Base-by-base conservation (phyloP, 2,797 vertebrate species). In the Toxotes lorentzi region DNA sequence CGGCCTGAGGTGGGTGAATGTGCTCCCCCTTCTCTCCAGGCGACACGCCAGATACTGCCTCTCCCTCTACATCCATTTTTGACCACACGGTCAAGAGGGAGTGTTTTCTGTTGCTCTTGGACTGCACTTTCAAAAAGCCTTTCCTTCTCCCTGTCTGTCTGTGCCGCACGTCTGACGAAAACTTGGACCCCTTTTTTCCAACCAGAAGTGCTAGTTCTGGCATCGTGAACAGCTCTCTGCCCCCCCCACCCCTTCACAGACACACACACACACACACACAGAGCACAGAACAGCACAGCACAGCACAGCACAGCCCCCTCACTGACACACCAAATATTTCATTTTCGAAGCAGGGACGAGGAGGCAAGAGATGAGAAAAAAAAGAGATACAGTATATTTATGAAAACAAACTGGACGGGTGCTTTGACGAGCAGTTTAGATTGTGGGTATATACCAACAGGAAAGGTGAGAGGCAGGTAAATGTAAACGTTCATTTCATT, bases 391-490 rank as follows among this genome's bases (percentile, higher is more conserved):
- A 74, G 70, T 79, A 13, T 86, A 89, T 91, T 93, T 90, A 87
- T 91, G 81, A 93, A 93, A 93, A 91, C 90, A 92, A 93, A 91
- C 90, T 85, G 77, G 69, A 58, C 54, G 54, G 50, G 40, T 48
- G 78, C 71, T 83, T 89, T 91, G 84, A 93, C 73, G 79, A 89
- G 88, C 69, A 74, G 85, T 87, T 90, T 71, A 82, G 82, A 91
- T 81, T 69, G 86, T 83, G 79, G 81, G 77, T 83, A 58, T 82
- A 83, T 62, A 83, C 68, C 83, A 90, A 93, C 91, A 91, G 84
- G 88, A 93, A 95, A 95, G 92, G 93, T 95, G 93, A 94, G 92
- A 94, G 85, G 91, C 93, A 93, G 91, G 93, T 95, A 88, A 95
- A 93, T 88, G 91, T 86, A 87, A 92, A 89, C 70, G 75, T 78